A percentile compares a stretch with the other conserved stretches of the same genome.
phyloP scores from a whole-genome alignment of 2,797 vertebrate genomes.

The Rhadinocentrus ornatus region DNA sequence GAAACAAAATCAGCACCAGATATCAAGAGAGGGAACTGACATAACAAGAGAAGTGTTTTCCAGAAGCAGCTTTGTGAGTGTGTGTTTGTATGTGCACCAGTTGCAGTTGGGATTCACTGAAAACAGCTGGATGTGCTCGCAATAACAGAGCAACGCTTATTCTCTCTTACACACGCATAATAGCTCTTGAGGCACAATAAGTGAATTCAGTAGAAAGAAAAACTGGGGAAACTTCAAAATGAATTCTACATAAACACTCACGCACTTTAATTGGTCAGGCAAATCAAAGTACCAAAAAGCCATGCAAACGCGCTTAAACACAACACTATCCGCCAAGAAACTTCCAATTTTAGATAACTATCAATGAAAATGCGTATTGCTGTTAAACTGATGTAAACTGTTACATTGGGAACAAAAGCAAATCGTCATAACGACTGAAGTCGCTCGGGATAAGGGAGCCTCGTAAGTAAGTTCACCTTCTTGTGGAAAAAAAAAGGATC shows the following conservation, averaged over 20 bases:
- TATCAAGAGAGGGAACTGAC: constrained; percentile 15
- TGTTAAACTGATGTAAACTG: neutral
- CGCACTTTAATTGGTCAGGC: constrained; percentile 17
- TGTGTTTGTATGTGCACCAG: constrained; percentile 28
- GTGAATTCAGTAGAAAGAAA: constrained; percentile 23
- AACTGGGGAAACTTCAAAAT: constrained; percentile 19
- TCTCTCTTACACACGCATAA: constrained; percentile 24
- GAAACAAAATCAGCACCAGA: constrained; percentile 37
- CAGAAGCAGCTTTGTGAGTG: constrained; percentile 13
- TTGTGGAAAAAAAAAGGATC: neutral
- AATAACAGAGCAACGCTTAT: constrained; percentile 54
- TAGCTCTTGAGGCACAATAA: constrained; percentile 19
- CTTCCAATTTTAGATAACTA: neutral
- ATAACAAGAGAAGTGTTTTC: constrained; percentile 36
- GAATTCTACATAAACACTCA: neutral
- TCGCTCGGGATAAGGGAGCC: neutral
- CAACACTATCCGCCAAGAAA: neutral
- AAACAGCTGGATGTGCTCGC: constrained; percentile 74
- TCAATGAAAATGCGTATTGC: constrained; percentile 9
- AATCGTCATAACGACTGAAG: neutral
- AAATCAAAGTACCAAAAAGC: constrained; percentile 38
- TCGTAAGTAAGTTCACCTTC: neutral
- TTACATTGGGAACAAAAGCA: neutral
- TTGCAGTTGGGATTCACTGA: constrained; percentile 38
- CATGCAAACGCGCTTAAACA: neutral